phyloP scores from a whole-genome alignment of 2,888 invertebrate species.

The Cheilosia vernalis region DNA sequence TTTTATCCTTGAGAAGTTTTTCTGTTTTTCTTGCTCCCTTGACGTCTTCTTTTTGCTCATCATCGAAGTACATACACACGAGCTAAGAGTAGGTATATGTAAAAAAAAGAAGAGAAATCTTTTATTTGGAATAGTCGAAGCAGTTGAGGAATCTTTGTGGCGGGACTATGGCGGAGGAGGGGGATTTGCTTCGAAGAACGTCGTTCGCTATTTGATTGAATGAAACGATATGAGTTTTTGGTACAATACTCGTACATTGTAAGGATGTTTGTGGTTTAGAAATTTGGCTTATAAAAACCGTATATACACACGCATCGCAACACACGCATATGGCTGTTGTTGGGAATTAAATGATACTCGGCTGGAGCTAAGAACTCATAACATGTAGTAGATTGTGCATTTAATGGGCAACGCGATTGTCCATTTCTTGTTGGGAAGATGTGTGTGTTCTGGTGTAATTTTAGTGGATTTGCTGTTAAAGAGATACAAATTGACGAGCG shows the following conservation, averaged over 20 bases:
- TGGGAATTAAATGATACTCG: slow-evolving; percentile 38
- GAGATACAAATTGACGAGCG: slow-evolving; percentile 41
- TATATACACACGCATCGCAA: slow-evolving; percentile 21
- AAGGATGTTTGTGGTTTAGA: slow-evolving; percentile 1
- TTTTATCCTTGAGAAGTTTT: slow-evolving; percentile 52
- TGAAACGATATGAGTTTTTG: slow-evolving; percentile 61
- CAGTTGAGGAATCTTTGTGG: slow-evolving; percentile 63
- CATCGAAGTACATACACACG: slow-evolving; percentile 1
- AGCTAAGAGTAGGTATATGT: too few species aligned
- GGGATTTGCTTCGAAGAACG: slow-evolving; percentile 40
- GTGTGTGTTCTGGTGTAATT: slow-evolving; percentile 40
- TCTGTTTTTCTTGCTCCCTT: slow-evolving; percentile 32
- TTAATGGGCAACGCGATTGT: slow-evolving; percentile 67
- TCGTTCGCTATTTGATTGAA: slow-evolving; percentile 68
- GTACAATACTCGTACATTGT: slow-evolving; percentile 9
- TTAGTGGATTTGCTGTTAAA: slow-evolving; percentile 26
- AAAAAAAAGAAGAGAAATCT: slow-evolving; percentile 1
- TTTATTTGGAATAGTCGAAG: slow-evolving; percentile 54
- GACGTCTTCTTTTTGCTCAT: slow-evolving; percentile 27
- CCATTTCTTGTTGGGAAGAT: slow-evolving; percentile 32
- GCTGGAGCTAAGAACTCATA: slow-evolving; percentile 52
- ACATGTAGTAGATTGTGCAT: slow-evolving; percentile 71
- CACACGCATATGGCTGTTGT: not conserved
- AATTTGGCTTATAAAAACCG: slow-evolving; percentile 47
- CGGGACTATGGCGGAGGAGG: slow-evolving; percentile 47